Percentiles rank a stretch among this genome's conserved stretches.
Conservation (phyloP, 1,140 invertebrate species). For the Antheraea mylitta region DNA sequence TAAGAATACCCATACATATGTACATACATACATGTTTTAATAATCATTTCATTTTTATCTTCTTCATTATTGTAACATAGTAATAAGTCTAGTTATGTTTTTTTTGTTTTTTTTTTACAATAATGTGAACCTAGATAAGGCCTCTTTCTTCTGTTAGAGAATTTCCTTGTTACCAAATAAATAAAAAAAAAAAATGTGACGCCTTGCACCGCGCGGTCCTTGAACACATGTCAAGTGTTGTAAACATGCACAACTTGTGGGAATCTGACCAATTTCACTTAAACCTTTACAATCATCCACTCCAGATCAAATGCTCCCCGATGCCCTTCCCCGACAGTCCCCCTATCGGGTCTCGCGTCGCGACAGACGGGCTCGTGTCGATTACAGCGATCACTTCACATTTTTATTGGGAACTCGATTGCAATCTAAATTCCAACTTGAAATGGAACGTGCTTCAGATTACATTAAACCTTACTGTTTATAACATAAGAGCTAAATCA, state of each 20-base stretch:
- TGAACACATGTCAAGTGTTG: background rate
- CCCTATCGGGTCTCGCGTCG: conserved; percentile 4
- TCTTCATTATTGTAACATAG: too few species aligned
- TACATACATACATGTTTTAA: too few species aligned
- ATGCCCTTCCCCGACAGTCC: background rate
- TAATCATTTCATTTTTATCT: too few species aligned
- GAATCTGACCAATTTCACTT: background rate
- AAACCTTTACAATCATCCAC: conserved; percentile 1
- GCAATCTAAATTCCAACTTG: conserved; percentile 39
- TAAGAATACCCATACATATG: too few species aligned
- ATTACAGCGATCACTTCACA: conserved; percentile 40
- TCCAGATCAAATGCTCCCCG: background rate
- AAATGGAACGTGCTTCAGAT: conserved; percentile 11
- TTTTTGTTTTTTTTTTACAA: too few species aligned
- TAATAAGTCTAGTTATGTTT: too few species aligned
- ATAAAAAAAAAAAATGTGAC: too few species aligned
- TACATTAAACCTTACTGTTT: conserved; percentile 15
- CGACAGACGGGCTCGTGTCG: conserved; percentile 30
- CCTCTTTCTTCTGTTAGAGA: too few species aligned
- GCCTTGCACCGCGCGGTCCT: too few species aligned
- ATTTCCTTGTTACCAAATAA: too few species aligned
- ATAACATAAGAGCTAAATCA: conserved; percentile 19
- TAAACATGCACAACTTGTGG: background rate
- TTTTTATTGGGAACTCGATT: conserved; percentile 46
- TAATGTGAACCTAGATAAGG: too few species aligned